Base-by-base conservation (phyloP, 1,140 invertebrate species). In the Trachymyrmex septentrionalis region DNA sequence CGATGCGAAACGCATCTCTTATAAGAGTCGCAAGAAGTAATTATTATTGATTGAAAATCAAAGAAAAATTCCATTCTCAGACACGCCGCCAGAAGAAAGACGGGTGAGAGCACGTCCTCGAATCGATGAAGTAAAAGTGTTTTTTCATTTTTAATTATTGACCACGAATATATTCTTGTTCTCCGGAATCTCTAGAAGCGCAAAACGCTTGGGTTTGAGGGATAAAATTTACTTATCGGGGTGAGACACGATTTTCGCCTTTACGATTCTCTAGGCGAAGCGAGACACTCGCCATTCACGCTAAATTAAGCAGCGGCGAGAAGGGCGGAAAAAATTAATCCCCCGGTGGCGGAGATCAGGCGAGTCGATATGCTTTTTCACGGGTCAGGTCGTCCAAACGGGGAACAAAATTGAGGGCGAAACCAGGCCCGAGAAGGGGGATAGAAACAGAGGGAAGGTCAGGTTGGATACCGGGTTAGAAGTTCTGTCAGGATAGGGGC, bases 361-460 rank as follows among this genome's bases (percentile, higher is more conserved):
- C 44, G 59, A 88, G 81, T 75, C 75, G 88, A 89, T 86, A 86
- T 69, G 87, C 64, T 89, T 86, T 88, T 88, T 84, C 67, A 89
- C 73, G 75, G 81, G 67, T 86, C 66, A 80, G 81, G 72, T 89
- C 67, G 38, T 73, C 73, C 57, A 66, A 66, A 88, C 78, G 21
- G 27, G 73, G 80, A 24, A 27, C 69, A 44, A 73, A 84, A 84
- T 78, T 84, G 80, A 57, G 80, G 80, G 24, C 57, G 50, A 38
- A 38, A 44, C n/a, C 30, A 38, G 6, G 3, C 10, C n/a, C n/a
- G 14, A n/a, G 21, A 44, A 14, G 14, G 24, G 61, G 5, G 12
- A 3, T 16, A 1, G 19, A 19, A 30, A 6, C 21, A 71, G 27
- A 14, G 50, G 59, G 19, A 14, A 50, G 21, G 6, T 1, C 44